Percentiles rank a stretch among this genome's conserved stretches.
phyloP scores from a whole-genome alignment of 23 tunicate genomes.

The Trididemnum miniatum region DNA sequence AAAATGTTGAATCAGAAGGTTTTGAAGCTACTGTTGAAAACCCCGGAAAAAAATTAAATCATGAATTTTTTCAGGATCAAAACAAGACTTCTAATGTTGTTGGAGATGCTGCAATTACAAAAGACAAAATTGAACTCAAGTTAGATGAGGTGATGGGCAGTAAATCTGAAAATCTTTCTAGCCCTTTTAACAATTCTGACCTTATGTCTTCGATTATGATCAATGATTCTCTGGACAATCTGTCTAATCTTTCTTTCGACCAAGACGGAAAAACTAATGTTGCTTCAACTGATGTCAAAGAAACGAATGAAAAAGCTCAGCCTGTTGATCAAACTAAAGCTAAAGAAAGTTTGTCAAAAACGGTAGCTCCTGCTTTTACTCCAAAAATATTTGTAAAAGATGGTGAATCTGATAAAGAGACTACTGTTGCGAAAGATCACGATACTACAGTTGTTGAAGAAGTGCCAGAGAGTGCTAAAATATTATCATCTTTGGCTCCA shows the following conservation, averaged over 20 bases:
- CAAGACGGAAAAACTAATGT: not conserved
- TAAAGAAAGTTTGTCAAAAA: not conserved
- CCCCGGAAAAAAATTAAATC: not conserved
- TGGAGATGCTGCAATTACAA: not conserved
- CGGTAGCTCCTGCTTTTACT: not conserved
- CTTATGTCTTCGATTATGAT: slow-evolving; percentile 38
- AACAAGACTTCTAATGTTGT: not conserved
- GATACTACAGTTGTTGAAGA: not conserved
- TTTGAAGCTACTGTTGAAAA: not conserved
- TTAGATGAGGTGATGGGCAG: not conserved
- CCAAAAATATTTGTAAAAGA: not conserved
- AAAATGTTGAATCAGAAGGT: not conserved
- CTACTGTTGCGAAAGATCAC: not conserved
- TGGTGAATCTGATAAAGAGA: not conserved
- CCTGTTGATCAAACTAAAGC: not conserved
- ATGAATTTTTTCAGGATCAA: not conserved
- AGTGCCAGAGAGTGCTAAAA: not conserved
- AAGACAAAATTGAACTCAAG: not conserved
- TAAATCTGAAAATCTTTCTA: not conserved
- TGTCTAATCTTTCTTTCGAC: slow-evolving; percentile 45
- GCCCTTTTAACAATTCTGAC: slow-evolving; percentile 2
- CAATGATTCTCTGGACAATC: slow-evolving; percentile 46
- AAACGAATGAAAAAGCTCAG: not conserved
- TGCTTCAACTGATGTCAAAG: not conserved
- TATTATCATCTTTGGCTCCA: not conserved